Evolutionary conservation across 2,888 invertebrate genomes (phyloP), one percentile per base, ranked within the genome.

Genomic region (Gortyna flavago): DNA sequence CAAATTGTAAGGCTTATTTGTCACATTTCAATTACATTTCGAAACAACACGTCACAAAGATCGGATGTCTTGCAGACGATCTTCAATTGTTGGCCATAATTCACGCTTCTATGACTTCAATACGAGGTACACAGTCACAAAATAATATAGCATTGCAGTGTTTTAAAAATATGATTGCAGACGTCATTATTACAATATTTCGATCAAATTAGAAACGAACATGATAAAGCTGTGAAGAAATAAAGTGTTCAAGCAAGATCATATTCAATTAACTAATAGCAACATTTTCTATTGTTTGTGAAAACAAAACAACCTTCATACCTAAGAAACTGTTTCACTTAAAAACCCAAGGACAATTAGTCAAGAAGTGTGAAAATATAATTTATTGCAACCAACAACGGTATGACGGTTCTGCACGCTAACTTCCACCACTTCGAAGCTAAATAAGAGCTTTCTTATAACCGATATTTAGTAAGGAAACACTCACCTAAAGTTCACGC

Each of bases 231-330:
- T 11, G 11, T 61, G 48, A 61, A 80, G 61, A 48, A 72, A 80
- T 67, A 48, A 32, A 57, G 18, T 25, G 51, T 41, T 54, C 0
- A 16, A 70, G 70, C 57, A 71, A 51, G 59, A 64, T 51, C 38
- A 75, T 62, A n/a, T 62, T 64, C 32, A 38, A 54, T 67, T 75
- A 68, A 71, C 38, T 57, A 72, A 61, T 44, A 41, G 38, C 18
- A 70, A 72, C 41, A 81, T 74, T 75, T 77, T 75, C 74, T 75
- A 79, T 85, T 79, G 75, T 89, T 77, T 76, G 77, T 80, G 54
- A 81, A 85, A 86, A 88, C 51, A 54, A 70, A 64, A 81, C 69
- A 77, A 75, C 89, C 87, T 89, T 86, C 78, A 74, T 72, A 59
- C 59, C 35, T 79, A 80, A 75, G 65, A 71, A 79, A 81, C 81